Base-by-base conservation (phyloP, 2,797 vertebrate species). In the Coracias cyanogaster region DNA sequence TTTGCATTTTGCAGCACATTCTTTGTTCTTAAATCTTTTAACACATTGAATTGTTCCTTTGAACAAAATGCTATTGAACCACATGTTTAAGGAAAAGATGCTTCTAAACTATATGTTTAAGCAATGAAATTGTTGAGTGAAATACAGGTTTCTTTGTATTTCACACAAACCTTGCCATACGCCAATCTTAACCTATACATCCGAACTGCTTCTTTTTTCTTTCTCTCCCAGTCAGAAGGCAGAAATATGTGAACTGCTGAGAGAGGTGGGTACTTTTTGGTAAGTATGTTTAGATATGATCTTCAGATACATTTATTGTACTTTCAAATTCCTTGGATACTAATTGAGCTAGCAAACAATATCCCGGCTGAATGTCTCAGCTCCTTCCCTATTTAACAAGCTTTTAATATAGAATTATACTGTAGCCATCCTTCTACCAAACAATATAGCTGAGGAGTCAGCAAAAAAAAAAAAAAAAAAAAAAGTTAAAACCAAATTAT, bases 11-110 rank as follows among this genome's bases (percentile, higher is more conserved):
- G 83, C 94, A 82, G 86, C 95, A 93, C 89, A 95, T 90, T 95
- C 94, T 93, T 95, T 94, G 91, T 96, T 96, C 94, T 94, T 95
- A 93, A 94, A 94, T 95, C 90, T 96, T 95, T 95, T 91, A 96
- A 94, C 95, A 91, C 92, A 16, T 37, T 74, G 95, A 89, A 88
- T 90, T 93, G 93, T 87, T 94, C 92, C 94, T 97, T 97, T 97
- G 94, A 96, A 96, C 94, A 92, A 94, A 92, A 93, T 21, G 94
- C 78, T 86, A 95, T 89, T 95, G 91, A 96, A 86, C 80, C 55
- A 21, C 91, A 94, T 94, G 94, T 94, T 97, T 95, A 94, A 94
- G 92, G 88, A 91, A 90, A 95, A 81, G 82, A 94, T 93, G 91
- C 93, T 89, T 82, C 94, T 95, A 87, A 97, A 95, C 69, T 95